Percentiles rank a stretch among this genome's conserved stretches.
Conservation (phyloP, 2,113 vertebrate species). For the Engystomops pustulosus region DNA sequence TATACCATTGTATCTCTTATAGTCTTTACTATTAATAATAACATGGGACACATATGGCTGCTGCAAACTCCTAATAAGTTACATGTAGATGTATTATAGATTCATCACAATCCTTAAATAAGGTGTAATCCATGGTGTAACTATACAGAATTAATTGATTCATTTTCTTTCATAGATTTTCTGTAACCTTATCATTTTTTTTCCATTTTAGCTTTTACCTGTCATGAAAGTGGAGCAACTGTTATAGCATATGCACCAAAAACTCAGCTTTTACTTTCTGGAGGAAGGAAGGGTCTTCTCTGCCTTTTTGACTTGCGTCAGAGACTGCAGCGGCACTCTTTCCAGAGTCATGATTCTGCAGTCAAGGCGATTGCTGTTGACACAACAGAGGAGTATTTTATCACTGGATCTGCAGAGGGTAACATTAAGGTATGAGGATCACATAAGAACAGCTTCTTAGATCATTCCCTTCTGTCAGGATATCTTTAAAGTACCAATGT, state of each 20-base stretch:
- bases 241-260: conserved; percentile 89
- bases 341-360: conserved; percentile 96
- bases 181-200: neutral
- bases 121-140: too few relatives aligned
- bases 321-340: conserved; percentile 85
- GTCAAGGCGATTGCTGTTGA: conserved; percentile 93
- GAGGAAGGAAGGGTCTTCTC: conserved; percentile 93
- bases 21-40: neutral
- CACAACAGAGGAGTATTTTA: conserved; percentile 89
- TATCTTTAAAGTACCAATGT: too few relatives aligned
- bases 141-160: too few relatives aligned
- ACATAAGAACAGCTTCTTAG: neutral
- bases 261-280: conserved; percentile 92
- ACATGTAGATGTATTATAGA: too few relatives aligned
- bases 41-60: too few relatives aligned
- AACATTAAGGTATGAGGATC: conserved; percentile 89
- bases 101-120: too few relatives aligned
- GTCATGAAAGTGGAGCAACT: conserved; percentile 93
- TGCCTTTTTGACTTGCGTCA: conserved; percentile 89
- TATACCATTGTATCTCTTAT: too few relatives aligned
- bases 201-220: conserved; percentile 83
- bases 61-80: too few relatives aligned
- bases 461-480: neutral
- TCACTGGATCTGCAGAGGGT: conserved; percentile 96
- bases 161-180: too few relatives aligned